Conservation (phyloP, 2,797 vertebrate species). For the Poeciliopsis infans region DNA sequence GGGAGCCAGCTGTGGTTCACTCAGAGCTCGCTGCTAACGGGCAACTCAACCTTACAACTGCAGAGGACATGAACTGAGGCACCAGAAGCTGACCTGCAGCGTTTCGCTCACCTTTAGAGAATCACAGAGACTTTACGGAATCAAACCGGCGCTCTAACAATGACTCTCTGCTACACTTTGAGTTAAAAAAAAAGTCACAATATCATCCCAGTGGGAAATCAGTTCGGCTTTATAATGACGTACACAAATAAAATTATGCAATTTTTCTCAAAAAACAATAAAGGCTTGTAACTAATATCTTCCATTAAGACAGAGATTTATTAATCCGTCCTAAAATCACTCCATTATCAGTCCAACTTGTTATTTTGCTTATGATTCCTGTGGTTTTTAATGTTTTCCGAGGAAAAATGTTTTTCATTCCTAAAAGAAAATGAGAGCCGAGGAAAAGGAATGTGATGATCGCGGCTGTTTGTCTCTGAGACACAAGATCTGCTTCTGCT, state of each 20-base stretch:
- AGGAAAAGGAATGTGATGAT: not conserved
- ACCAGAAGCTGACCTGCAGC: conserved; percentile 7
- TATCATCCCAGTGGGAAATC: not conserved
- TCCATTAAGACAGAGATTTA: not conserved
- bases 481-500: not conserved
- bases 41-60: conserved; percentile 61
- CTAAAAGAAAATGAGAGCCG: not conserved
- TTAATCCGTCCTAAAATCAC: not conserved
- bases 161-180: not conserved
- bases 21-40: conserved; percentile 71
- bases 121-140: not conserved
- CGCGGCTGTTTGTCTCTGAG: not conserved
- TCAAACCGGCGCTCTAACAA: not conserved
- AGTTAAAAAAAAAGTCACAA: not conserved
- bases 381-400: not conserved
- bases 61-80: conserved; percentile 25
- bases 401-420: conserved; percentile 1
- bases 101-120: not conserved
- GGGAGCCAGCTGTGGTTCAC: conserved; percentile 84
- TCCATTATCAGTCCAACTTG: not conserved
- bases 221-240: not conserved
- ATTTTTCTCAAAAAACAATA: not conserved
- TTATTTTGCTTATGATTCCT: not conserved
- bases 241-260: not conserved
- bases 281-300: not conserved